Evolutionary conservation across 2,888 invertebrate species (phyloP).

Genomic region (Baronia brevicornis): DNA sequence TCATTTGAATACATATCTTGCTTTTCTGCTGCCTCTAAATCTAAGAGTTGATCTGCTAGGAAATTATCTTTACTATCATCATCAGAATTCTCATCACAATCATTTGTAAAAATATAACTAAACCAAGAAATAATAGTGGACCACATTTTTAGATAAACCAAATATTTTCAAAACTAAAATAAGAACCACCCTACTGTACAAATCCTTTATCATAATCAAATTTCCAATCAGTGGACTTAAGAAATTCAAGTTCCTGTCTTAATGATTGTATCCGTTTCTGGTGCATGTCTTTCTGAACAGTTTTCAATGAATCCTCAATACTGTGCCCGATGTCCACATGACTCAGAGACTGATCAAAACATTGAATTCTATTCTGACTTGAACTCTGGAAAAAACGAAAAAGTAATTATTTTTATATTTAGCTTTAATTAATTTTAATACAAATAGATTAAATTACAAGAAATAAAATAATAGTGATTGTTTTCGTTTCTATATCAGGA

Average conservation of each 20-base stretch:
- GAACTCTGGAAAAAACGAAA: slow-evolving; percentile 36
- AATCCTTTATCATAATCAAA: slow-evolving; percentile 83
- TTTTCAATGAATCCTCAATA: slow-evolving; percentile 72
- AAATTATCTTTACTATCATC: slow-evolving; percentile 46
- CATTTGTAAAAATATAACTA: slow-evolving; percentile 42
- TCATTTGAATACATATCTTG: slow-evolving; percentile 11
- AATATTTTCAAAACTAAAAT: slow-evolving; percentile 3
- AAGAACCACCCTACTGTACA: slow-evolving; percentile 53
- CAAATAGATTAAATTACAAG: not conserved
- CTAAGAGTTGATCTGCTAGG: slow-evolving; percentile 51
- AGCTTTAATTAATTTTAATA: not conserved
- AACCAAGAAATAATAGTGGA: slow-evolving; percentile 55
- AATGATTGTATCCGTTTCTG: slow-evolving; percentile 81
- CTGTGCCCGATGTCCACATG: slow-evolving; percentile 72
- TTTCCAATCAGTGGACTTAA: slow-evolving; percentile 89
- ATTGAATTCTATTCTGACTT: slow-evolving; percentile 44
- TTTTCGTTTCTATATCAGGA: not conserved
- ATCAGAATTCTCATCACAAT: slow-evolving; percentile 26
- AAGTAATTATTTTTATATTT: slow-evolving; percentile 3
- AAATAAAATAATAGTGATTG: not conserved
- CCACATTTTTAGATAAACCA: slow-evolving; percentile 46
- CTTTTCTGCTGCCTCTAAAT: slow-evolving; percentile 51
- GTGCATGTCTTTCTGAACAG: slow-evolving; percentile 79
- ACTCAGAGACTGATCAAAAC: slow-evolving; percentile 63
- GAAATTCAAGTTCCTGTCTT: slow-evolving; percentile 83